Percentiles rank a stretch among this genome's conserved stretches.
phyloP scores from a whole-genome alignment of 2,888 invertebrate species.

The Osmoderma eremita region DNA sequence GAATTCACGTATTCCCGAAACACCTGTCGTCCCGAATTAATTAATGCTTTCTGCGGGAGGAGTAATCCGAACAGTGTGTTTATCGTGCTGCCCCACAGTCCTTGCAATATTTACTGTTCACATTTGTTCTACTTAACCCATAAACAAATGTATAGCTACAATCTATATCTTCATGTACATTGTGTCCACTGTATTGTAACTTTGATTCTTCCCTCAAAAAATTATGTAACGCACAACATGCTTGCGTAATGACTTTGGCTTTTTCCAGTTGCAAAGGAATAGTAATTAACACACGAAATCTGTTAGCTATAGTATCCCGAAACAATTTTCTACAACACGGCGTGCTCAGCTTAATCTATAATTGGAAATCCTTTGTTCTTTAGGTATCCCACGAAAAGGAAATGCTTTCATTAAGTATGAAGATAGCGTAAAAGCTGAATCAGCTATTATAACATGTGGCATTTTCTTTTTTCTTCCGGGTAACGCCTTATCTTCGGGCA shows the following conservation, averaged over 20 bases:
- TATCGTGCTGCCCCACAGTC: too few relatives aligned
- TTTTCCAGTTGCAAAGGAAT: constrained; percentile 12
- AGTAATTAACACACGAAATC: constrained; percentile 43
- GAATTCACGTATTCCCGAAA: too few relatives aligned
- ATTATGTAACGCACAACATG: too few relatives aligned
- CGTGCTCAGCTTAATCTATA: constrained; percentile 48
- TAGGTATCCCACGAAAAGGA: constrained; percentile 47
- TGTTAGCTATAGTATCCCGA: constrained; percentile 24
- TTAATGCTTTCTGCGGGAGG: too few relatives aligned
- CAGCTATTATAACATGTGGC: constrained; percentile 44
- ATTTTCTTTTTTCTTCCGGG: constrained; percentile 39
- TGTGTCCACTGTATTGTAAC: too few relatives aligned
- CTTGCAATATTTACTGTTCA: too few relatives aligned
- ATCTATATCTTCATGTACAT: too few relatives aligned
- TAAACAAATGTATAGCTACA: too few relatives aligned
- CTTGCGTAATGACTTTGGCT: not conserved
- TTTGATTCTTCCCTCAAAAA: too few relatives aligned
- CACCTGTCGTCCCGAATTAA: too few relatives aligned
- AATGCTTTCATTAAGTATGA: constrained; percentile 52
- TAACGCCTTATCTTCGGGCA: constrained; percentile 33
- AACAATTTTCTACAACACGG: constrained; percentile 36
- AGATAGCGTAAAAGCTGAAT: constrained; percentile 52
- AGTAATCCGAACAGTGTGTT: too few relatives aligned
- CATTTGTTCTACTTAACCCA: too few relatives aligned
- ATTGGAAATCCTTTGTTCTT: constrained; percentile 50